Conservation (phyloP, 2,797 vertebrate species). For the Siniperca scherzeri region DNA sequence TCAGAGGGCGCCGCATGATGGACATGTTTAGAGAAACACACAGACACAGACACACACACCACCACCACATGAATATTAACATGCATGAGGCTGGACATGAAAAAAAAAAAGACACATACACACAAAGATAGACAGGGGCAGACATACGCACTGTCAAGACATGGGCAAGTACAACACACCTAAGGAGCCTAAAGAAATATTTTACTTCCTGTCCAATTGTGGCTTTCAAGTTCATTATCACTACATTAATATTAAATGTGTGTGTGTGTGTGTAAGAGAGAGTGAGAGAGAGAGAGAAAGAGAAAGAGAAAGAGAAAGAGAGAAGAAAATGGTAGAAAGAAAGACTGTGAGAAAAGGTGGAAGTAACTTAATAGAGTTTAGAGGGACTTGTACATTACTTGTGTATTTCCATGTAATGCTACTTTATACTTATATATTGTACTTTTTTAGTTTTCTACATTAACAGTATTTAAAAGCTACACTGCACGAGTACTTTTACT, state of each 20-base stretch:
- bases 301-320: background rate
- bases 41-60: slow-evolving; percentile 35
- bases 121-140: slow-evolving; percentile 2
- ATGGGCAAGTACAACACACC: slow-evolving; percentile 41
- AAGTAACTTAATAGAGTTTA: background rate
- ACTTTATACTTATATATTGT: background rate
- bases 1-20: slow-evolving; percentile 74
- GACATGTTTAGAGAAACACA: slow-evolving; percentile 81
- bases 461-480: background rate
- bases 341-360: background rate
- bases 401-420: background rate
- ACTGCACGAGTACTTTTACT: background rate
- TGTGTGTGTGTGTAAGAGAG: too few species aligned
- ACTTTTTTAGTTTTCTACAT: background rate
- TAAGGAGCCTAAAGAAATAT: slow-evolving; percentile 60
- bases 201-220: slow-evolving; percentile 64
- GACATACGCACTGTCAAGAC: slow-evolving; percentile 33
- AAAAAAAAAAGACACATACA: slow-evolving; percentile 59
- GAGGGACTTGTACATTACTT: background rate
- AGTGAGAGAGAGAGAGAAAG: background rate
- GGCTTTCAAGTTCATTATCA: slow-evolving; percentile 57
- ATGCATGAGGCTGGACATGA: slow-evolving; percentile 75
- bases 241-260: slow-evolving; percentile 27
- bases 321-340: background rate
- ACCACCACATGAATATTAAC: slow-evolving; percentile 84